Evolutionary conservation across 1,140 invertebrate species (phyloP).

Genomic region (Batillaria attramentaria): DNA sequence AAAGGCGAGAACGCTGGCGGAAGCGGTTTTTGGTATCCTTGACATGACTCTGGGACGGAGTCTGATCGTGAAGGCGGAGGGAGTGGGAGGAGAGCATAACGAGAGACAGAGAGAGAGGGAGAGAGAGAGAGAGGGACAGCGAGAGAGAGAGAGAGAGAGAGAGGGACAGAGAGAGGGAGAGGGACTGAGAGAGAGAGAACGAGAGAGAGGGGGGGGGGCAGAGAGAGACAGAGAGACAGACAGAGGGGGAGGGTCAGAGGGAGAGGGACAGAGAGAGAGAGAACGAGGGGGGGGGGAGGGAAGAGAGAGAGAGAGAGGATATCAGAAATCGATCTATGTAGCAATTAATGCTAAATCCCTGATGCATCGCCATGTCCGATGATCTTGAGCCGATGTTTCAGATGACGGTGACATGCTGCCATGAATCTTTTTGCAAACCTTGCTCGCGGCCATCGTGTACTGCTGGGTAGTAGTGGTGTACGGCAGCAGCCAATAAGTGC

Average conservation of each 20-base stretch:
- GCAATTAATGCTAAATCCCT: neutral
- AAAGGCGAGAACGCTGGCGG: too few species aligned
- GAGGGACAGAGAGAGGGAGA: conserved; percentile 4
- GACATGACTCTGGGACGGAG: too few species aligned
- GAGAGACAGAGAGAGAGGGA: too few species aligned
- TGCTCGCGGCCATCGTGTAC: neutral
- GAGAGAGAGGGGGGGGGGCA: neutral
- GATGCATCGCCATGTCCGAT: neutral
- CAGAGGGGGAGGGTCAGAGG: neutral
- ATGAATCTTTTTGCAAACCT: neutral
- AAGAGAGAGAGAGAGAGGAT: neutral
- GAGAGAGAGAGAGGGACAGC: neutral
- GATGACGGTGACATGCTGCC: too few species aligned
- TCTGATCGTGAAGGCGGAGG: too few species aligned
- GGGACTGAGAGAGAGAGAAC: neutral
- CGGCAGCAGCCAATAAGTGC: neutral
- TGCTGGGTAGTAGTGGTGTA: neutral
- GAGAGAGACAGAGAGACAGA: neutral
- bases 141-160: neutral
- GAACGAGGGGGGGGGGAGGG: neutral
- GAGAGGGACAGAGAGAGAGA: neutral
- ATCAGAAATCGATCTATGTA: neutral
- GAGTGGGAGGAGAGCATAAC: too few species aligned
- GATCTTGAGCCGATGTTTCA: too few species aligned
- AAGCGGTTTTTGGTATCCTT: too few species aligned